Evolutionary conservation across 2,888 invertebrate species (phyloP).

Genomic region (Drosophila stalkeri): DNA sequence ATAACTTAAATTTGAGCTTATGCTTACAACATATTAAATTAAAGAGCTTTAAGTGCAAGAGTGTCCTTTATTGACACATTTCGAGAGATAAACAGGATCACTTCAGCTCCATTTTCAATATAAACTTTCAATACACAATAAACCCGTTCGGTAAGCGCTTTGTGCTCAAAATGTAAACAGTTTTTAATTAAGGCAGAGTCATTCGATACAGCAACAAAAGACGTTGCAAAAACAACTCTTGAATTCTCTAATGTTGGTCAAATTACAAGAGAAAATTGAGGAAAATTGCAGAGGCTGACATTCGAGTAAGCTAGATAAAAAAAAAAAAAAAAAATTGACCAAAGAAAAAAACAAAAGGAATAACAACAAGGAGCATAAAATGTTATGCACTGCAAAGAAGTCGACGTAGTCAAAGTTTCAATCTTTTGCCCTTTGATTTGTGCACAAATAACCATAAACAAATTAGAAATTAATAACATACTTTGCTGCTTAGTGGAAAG

Average conservation of each 20-base stretch:
- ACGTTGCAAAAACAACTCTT: not conserved
- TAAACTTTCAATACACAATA: not conserved
- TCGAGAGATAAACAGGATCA: not conserved
- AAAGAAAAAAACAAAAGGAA: not conserved
- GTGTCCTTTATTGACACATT: not conserved
- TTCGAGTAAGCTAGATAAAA: not conserved
- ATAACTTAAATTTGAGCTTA: too few species aligned
- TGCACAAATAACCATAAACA: conserved; percentile 79
- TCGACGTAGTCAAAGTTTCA: conserved; percentile 62
- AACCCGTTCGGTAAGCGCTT: not conserved
- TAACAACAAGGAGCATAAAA: not conserved
- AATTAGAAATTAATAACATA: conserved; percentile 79
- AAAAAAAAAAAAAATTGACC: too few species aligned
- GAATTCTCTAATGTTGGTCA: not conserved
- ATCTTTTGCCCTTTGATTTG: conserved; percentile 80
- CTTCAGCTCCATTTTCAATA: not conserved
- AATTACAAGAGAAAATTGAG: not conserved
- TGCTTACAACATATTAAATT: too few species aligned
- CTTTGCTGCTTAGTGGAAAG: conserved; percentile 59
- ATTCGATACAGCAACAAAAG: not conserved
- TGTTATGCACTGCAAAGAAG: not conserved
- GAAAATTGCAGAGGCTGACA: not conserved
- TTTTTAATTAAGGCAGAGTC: not conserved
- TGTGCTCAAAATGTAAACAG: not conserved
- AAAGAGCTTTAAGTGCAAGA: too few species aligned